Conservation (phyloP, 2,113 vertebrate genomes). For the Limnothrissa miodon region DNA sequence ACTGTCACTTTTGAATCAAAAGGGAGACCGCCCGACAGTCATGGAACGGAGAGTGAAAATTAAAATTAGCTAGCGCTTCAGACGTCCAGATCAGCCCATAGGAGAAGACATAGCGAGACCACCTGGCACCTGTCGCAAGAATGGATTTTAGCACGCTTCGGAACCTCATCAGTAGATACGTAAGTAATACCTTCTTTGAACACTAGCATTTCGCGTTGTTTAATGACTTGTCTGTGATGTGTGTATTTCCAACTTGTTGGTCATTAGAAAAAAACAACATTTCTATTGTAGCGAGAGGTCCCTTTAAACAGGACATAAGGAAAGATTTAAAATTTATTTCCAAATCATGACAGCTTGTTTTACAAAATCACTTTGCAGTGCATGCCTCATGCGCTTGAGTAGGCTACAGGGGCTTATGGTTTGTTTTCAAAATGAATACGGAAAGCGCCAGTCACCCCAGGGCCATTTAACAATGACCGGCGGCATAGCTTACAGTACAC, state of each 20-base stretch:
- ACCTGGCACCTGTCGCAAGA: slow-evolving; percentile 54
- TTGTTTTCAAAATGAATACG: slow-evolving; percentile 21
- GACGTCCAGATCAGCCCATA: not conserved
- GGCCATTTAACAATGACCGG: slow-evolving; percentile 23
- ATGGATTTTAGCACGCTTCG: slow-evolving; percentile 87
- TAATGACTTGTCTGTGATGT: slow-evolving; percentile 11
- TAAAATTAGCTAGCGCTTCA: slow-evolving; percentile 57
- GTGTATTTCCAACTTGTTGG: slow-evolving; percentile 51
- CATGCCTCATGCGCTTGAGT: not conserved
- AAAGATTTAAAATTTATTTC: not conserved
- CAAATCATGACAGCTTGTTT: not conserved
- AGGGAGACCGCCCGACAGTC: slow-evolving; percentile 43
- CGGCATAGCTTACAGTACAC: not conserved
- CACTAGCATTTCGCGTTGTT: not conserved
- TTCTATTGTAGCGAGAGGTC: not conserved
- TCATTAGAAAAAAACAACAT: slow-evolving; percentile 1
- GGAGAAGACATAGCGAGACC: slow-evolving; percentile 35
- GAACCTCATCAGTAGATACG: slow-evolving; percentile 89
- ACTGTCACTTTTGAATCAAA: slow-evolving; percentile 41
- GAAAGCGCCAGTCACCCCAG: slow-evolving; percentile 19
- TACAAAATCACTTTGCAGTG: not conserved
- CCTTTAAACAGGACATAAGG: not conserved
- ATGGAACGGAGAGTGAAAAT: slow-evolving; percentile 60
- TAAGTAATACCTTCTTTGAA: slow-evolving; percentile 67
- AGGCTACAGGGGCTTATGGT: not conserved